Evolutionary conservation across 2,113 vertebrate genomes (phyloP).

Genomic region (Strigops habroptila): DNA sequence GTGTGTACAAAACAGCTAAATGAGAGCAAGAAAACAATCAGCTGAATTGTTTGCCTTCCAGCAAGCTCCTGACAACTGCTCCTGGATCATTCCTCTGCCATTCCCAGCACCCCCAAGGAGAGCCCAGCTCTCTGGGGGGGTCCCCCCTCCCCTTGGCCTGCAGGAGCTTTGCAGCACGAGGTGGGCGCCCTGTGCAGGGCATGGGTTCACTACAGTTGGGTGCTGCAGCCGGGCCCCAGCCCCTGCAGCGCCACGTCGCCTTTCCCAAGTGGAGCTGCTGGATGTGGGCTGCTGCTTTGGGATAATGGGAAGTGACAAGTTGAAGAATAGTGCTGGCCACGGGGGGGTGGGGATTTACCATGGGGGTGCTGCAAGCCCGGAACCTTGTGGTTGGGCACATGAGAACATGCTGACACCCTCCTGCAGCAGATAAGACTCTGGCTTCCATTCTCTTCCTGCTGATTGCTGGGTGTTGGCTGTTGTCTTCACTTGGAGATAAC

Average conservation of each 20-base stretch:
- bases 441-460: neutral
- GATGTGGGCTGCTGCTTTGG: neutral
- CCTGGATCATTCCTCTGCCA: neutral
- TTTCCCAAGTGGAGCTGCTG: neutral
- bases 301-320: neutral
- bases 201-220: neutral
- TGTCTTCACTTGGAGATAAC: neutral
- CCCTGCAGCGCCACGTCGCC: neutral
- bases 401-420: neutral
- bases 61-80: neutral
- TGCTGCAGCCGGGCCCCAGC: neutral
- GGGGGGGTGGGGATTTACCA: neutral
- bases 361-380: neutral
- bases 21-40: conserved; percentile 7
- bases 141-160: neutral
- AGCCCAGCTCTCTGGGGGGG: neutral
- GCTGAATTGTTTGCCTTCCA: conserved; percentile 32
- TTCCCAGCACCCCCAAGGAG: neutral
- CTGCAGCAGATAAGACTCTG: neutral
- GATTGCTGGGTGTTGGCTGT: neutral
- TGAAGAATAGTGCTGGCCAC: neutral
- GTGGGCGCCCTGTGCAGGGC: neutral
- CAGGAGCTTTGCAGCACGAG: neutral
- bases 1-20: conserved; percentile 9
- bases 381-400: neutral